These are phyloP conservation scores for Sprattus sprattus DNA, from an alignment of 2,113 vertebrate species.

Conservation along the genomic window DNA sequence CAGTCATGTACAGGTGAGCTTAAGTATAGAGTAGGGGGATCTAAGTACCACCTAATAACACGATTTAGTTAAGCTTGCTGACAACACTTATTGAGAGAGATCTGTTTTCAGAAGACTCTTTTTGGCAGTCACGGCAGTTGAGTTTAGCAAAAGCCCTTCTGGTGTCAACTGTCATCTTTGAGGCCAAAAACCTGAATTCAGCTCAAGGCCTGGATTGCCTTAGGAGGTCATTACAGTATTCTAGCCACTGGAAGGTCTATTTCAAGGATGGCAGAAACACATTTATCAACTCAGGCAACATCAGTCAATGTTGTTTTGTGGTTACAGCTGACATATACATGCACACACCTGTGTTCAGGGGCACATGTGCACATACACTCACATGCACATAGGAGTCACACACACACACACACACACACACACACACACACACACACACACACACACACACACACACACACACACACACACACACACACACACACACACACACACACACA, in stretches of 20 bases:
- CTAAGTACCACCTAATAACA: neutral
- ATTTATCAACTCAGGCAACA: neutral
- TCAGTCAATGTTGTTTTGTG: neutral
- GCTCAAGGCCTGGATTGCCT: neutral
- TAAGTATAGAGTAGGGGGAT: neutral
- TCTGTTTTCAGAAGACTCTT: neutral
- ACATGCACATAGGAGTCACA: neutral
- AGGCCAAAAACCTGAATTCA: neutral
- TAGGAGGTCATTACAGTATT: neutral
- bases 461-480: slow-evolving; percentile 21
- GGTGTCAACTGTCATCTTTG: neutral
- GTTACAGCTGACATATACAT: neutral
- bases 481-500: slow-evolving; percentile 21
- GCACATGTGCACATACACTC: neutral
- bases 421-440: neutral
- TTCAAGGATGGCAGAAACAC: neutral
- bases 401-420: neutral
- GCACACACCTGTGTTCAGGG: too few relatives aligned
- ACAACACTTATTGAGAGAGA: neutral
- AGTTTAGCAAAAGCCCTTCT: neutral
- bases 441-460: neutral
- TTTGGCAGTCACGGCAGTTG: neutral
- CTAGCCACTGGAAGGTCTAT: neutral
- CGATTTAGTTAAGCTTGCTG: neutral
- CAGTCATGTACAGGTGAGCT: neutral